A percentile compares a stretch with the other conserved stretches of the same genome.
phyloP scores from a whole-genome alignment of 1,140 invertebrate species.

The Hylaeus volcanicus region DNA sequence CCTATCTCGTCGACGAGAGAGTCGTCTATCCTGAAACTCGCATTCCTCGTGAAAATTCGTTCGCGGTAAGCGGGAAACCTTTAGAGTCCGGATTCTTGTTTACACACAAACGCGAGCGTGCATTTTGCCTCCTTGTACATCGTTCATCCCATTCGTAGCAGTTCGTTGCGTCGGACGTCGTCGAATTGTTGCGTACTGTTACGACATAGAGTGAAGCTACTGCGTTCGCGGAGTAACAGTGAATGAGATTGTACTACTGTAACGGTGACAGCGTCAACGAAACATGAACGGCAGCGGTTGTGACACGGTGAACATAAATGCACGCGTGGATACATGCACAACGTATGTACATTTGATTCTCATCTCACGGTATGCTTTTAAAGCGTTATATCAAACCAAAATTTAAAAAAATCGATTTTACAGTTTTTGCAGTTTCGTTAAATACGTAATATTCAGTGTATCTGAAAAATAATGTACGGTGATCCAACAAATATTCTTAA shows the following conservation, averaged over 20 bases:
- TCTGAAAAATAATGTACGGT: too few relatives aligned
- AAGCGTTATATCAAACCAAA: too few relatives aligned
- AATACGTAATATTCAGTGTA: too few relatives aligned
- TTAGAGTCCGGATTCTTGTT: not conserved
- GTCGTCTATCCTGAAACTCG: not conserved
- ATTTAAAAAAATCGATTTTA: too few relatives aligned
- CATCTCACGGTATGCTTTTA: too few relatives aligned
- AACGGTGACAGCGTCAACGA: not conserved
- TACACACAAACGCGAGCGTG: not conserved
- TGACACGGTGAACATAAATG: too few relatives aligned
- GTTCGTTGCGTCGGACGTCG: not conserved
- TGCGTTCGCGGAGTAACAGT: not conserved
- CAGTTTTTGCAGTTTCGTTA: too few relatives aligned
- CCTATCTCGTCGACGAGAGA: conserved; percentile 14
- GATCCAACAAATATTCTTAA: too few relatives aligned
- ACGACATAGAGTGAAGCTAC: not conserved
- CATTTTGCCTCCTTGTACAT: not conserved
- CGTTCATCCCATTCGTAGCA: not conserved
- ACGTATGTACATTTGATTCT: too few relatives aligned
- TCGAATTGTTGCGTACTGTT: not conserved
- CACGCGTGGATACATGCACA: too few relatives aligned
- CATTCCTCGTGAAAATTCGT: not conserved
- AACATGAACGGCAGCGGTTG: too few relatives aligned
- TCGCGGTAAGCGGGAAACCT: not conserved
- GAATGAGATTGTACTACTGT: not conserved